Base-by-base conservation (phyloP, 2,797 vertebrate species). In the Enteromius unitaeniatus region DNA sequence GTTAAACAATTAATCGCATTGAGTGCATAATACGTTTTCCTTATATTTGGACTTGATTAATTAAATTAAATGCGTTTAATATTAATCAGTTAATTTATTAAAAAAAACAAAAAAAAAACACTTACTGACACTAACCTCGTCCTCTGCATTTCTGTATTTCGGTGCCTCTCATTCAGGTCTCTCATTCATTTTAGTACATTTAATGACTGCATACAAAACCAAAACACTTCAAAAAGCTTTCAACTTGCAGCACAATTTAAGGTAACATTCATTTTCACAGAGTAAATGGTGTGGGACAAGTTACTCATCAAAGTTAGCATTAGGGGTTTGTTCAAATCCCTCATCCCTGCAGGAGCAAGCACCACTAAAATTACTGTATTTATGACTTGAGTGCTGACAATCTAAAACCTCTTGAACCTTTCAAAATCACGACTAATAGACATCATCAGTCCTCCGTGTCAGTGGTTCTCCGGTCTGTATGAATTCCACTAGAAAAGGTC, bases 401-500 rank as follows among this genome's bases (percentile, higher is more conserved):
- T 65, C 58, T 65, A 49, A 78, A 78, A 79, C 77, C 70, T 47
- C n/a, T 26, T 23, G 45, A 83, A 67, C 72, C 80, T 85, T 80
- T 73, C n/a, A 80, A 82, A 78, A 79, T 87, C 85, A 84, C 76
- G 69, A 91, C 91, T 94, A 94, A 95, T 94, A 93, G 93, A 91
- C 91, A 91, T 91, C 87, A 94, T 94, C 94, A 92, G 92, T 93
- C 93, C 84, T 92, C 68, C 80, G 69, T 79, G 92, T 93, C 93
- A 82, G 34, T 83, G 51, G 58, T 31, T 86, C 81, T 89, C 86
- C 85, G 85, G 82, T 89, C 83, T 84, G 47, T 19, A 60, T 78
- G 55, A 81, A 82, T 85, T 62, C 51, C 37, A 11, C 37, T 40
- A 31, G 62, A 60, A 68, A 78, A 60, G 37, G 70, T 82, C 58